Conservation (phyloP, 2,797 vertebrate genomes). For the Sarcophilus harrisii region DNA sequence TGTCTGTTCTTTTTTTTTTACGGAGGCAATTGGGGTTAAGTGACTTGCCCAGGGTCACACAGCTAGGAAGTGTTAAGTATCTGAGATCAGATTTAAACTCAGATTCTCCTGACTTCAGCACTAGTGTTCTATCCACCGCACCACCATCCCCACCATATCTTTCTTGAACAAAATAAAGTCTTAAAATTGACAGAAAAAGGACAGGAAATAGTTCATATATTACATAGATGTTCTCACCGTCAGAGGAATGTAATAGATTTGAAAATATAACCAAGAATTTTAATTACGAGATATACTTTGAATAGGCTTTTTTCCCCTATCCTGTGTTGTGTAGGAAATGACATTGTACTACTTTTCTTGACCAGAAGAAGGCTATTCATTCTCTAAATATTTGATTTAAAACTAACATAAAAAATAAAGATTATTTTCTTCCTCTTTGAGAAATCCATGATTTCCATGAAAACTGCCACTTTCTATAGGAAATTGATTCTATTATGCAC, state of each 20-base stretch:
- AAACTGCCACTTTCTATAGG: not conserved
- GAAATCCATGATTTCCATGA: not conserved
- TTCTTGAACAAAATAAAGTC: constrained; percentile 48
- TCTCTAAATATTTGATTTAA: not conserved
- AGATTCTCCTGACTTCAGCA: no score
- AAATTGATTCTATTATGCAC: not conserved
- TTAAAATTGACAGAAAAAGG: constrained; percentile 26
- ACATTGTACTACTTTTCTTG: constrained; percentile 4
- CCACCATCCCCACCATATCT: constrained; percentile 1
- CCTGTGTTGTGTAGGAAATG: not conserved
- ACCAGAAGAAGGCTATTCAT: constrained; percentile 5
- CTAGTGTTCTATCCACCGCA: no score
- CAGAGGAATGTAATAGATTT: not conserved
- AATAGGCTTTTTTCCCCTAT: not conserved
- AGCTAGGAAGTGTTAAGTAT: no score
- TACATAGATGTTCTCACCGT: not conserved
- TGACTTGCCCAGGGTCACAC: no score
- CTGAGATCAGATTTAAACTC: no score
- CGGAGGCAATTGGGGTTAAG: no score
- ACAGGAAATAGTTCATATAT: not conserved
- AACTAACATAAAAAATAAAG: not conserved
- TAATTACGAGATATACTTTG: constrained; percentile 29
- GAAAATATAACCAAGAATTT: constrained; percentile 37
- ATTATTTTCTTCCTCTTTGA: not conserved
- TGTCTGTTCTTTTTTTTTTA: no score